Evolutionary conservation across 2,113 vertebrate genomes (phyloP).

Genomic region (Sylvia atricapilla): DNA sequence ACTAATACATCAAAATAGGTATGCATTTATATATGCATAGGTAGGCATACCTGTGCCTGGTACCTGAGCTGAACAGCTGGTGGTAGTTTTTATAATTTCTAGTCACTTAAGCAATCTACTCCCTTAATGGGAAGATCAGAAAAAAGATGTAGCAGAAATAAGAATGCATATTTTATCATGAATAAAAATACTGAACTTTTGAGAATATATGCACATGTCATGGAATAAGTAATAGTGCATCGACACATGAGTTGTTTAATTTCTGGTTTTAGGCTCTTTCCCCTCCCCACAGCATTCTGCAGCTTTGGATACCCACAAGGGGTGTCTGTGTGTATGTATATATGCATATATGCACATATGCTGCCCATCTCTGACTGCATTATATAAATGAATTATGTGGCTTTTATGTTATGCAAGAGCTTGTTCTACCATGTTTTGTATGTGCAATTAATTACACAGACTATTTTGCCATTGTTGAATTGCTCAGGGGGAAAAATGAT

Average conservation of each 20-base stretch:
- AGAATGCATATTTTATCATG: background rate
- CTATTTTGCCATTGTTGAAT: constrained; percentile 3
- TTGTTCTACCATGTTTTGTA: constrained; percentile 24
- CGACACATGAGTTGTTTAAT: background rate
- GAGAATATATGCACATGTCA: background rate
- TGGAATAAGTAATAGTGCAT: background rate
- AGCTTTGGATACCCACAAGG: background rate
- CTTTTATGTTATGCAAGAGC: constrained; percentile 22
- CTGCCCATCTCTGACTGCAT: background rate
- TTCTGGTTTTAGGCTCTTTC: background rate
- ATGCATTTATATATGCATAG: background rate
- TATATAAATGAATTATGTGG: constrained; percentile 17
- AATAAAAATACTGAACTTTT: background rate
- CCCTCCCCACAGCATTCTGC: background rate
- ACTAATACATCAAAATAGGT: background rate
- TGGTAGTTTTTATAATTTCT: background rate
- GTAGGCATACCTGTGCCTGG: background rate
- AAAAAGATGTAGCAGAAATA: background rate
- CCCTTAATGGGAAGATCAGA: background rate
- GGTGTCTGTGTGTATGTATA: background rate
- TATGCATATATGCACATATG: background rate
- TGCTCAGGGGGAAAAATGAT: background rate
- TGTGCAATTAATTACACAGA: constrained; percentile 19
- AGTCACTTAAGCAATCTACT: background rate
- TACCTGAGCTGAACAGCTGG: background rate